Base-by-base conservation (phyloP, 2,888 invertebrate species). In the Netelia virgata region DNA sequence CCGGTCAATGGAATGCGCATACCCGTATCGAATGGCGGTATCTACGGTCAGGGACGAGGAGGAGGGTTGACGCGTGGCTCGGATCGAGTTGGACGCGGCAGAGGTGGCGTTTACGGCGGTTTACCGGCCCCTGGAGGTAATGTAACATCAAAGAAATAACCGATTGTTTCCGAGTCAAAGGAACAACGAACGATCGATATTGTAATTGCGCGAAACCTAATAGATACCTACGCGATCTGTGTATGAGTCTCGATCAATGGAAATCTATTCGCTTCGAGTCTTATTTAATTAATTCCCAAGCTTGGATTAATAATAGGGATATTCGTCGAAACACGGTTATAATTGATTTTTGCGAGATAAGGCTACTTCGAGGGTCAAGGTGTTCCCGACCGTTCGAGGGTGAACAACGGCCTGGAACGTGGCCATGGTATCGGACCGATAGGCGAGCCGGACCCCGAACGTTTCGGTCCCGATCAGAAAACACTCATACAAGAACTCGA, bases 1-100 rank as follows among this genome's bases (percentile, higher is more conserved):
- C 88, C 90, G 18, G 89, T 90, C 16, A 87, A 87, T 69, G 89
- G 88, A n/a, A 88, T 88, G 86, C 88, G 88, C 11, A 79, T 87
- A 68, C 85, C 87, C 16, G 73, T 77, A 16, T 87, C 86, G 1
- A 87, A 79, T 28, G 89, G 88, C 3, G 88, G 88, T 8, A 64
- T 87, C 68, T 89, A 88, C 61, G 88, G 88, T 36, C 89, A 88
- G 64, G 85, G 87, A 53, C 86, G 87, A 63, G 79, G 82, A 20
- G 86, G 82, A 36, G 85, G 68, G 43, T 64, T 82, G 16, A 81
- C 76, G 50, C 81, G 87, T 16, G 88, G 87, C 36, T 75, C 83
- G 16, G 88, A 86, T 72, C 79, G 73, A 20, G 88, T 76, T 43
- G 87, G 82, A 14, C 84, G 84, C 20, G 88, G 87, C 16, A 86